Base-by-base conservation (phyloP, 2,888 invertebrate species). In the Xylocampa areola region DNA sequence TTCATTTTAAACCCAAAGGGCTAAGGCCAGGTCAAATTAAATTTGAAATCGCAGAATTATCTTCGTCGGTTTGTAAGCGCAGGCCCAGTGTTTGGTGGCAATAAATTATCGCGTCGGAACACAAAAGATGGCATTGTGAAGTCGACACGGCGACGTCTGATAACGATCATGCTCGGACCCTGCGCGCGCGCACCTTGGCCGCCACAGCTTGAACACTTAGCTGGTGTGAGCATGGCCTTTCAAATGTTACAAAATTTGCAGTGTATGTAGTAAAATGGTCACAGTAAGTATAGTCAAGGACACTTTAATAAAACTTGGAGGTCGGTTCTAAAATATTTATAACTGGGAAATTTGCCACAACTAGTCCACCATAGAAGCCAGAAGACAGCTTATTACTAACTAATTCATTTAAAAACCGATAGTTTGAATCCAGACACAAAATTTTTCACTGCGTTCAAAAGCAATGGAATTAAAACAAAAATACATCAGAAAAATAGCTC, bases 51-150 rank as follows among this genome's bases (percentile, higher is more conserved):
- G 77, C 83, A 76, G 78, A 80, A 79, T 82, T 87, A 86, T 88
- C 86, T 87, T 76, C 66, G 82, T 81, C 79, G 77, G 85, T 86
- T 87, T 88, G 86, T 87, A 86, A 87, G 81, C 82, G 77, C 83
- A 84, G 80, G 83, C 82, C 76, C 84, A 84, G 79, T 85, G 84
- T 89, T 90, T 89, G 88, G 85, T 87, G 80, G 88, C 82, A 88
- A 92, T 92, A 92, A 92, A 91, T 93, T 88, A 91, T 85, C 81
- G 88, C 87, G 89, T 90, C 84, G 87, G 86, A 88, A 88, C 85
- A 92, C 91, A 92, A 91, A 92, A 91, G 91, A 90, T 90, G 89
- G 89, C 86, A 91, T 91, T 90, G 89, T 88, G 87, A 79, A 84
- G 88, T 86, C 84, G 86, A 89, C 88, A 91, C 89, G 88, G 89